Evolutionary conservation across 2,888 invertebrate species (phyloP), one percentile per base, ranked within the genome.

Genomic region (Drosophila melanosoma): DNA sequence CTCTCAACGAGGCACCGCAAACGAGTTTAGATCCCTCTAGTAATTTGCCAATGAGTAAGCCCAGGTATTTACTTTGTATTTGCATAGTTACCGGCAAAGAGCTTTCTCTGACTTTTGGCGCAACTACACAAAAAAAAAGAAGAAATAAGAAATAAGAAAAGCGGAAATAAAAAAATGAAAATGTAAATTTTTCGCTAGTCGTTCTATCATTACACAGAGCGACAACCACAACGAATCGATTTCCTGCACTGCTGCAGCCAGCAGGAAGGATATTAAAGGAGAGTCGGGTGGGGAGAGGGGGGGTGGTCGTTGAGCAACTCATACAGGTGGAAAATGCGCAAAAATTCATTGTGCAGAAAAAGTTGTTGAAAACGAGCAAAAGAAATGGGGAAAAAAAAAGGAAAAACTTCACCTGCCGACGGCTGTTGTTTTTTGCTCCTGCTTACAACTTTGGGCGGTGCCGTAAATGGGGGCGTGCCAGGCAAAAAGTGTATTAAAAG

Each of bases 301-400:
- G 45, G 48, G 2, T 26, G 23, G 23, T 23, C 23, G 23, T 23
- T 23, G 40, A 48, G 65, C 51, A 59, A 79, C 86, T 89, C 87
- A 83, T 82, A 88, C 87, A 87, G 87, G 87, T 87, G 87, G 87
- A 87, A 87, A 87, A 89, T 87, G 87, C 88, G 87, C 88, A 88
- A 87, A 86, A 87, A 87, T 87, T 89, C 87, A 87, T 87, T 88
- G 87, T 89, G 90, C 88, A 89, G 88, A 87, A 87, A 89, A 85
- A 89, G 81, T 89, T 85, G 58, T 59, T 68, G 40, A 54, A 59
- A 67, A 54, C 53, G 38, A 48, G 54, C 20, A 35, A 62, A 61
- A 62, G 57, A 58, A 60, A 65, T 51, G 48, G 33, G 48, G 33
- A 26, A 49, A 26, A 49, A 63, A 42, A 53, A 66, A 49, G 26